A percentile compares a stretch with the other conserved stretches of the same genome.
Evolutionary conservation across 2,797 vertebrate species (phyloP).

Genomic region (Peromyscus attwateri): DNA sequence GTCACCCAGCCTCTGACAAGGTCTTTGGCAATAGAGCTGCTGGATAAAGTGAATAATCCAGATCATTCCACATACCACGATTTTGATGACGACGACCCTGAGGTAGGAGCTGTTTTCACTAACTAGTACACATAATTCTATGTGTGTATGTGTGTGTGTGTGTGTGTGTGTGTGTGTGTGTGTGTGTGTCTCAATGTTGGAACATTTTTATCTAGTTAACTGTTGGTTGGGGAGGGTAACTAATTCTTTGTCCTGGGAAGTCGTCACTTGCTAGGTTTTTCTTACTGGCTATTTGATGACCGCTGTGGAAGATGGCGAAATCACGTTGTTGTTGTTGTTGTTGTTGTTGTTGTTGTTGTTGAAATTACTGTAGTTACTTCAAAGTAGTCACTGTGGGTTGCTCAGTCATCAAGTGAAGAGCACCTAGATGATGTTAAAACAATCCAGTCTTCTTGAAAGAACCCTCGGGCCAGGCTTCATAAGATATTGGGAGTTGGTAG

Average conservation of each 20-base stretch:
- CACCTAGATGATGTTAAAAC: neutral
- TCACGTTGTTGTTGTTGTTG: neutral
- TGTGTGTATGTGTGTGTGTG: neutral
- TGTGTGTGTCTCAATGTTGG: neutral
- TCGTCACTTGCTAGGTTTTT: slow-evolving; percentile 33
- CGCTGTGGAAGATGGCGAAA: neutral
- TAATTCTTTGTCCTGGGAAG: slow-evolving; percentile 6
- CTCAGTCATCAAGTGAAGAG: neutral
- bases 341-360: neutral
- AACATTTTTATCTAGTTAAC: neutral
- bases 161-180: rapidly evolving
- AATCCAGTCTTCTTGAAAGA: neutral
- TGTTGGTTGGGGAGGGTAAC: neutral
- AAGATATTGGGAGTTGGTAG: neutral
- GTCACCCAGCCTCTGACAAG: slow-evolving; percentile 97
- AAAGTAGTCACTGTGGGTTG: slow-evolving; percentile 25
- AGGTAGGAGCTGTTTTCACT: slow-evolving; percentile 89
- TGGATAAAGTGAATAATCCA: slow-evolving; percentile 98
- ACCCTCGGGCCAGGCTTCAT: neutral
- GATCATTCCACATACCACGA: slow-evolving; percentile 97
- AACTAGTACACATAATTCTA: neutral
- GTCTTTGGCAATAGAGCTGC: slow-evolving; percentile 97
- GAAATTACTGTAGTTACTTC: slow-evolving; percentile 21
- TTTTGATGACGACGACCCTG: slow-evolving; percentile 97
- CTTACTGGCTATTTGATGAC: neutral